Base-by-base conservation (phyloP, 2,888 invertebrate species). In the Elysia crispata region DNA sequence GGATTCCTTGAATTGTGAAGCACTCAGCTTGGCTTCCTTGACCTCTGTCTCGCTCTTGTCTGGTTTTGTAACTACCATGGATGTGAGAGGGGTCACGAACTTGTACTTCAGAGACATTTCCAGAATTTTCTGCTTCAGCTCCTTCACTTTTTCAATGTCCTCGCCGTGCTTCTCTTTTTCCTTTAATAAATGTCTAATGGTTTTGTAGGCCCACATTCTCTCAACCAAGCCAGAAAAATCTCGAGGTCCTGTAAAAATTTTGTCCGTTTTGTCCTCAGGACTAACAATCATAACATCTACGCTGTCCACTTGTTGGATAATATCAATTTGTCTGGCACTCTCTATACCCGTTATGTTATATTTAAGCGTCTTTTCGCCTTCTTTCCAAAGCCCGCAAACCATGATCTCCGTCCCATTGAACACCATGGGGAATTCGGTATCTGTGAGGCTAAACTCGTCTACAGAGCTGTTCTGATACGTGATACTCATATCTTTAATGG, bases 1-100 rank as follows among this genome's bases (percentile, higher is more conserved):
- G n/a, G n/a, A n/a, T n/a, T n/a, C n/a, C n/a, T n/a, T n/a, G 11
- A 11, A 41, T 6, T 41, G 41, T 41, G 11, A 41, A 41, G 41
- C 41, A 41, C 41, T 11, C 11, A 41, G 11, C 41, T 41, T 41
- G 3, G 41, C 41, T 41, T 41, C 41, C 41, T 41, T 41, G 41
- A 41, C 11, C 11, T 41, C 41, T 6, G 41, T 77, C 15, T 80
- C 80, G 18, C 82, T 82, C 23, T 85, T 83, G 50, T 87, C 85
- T 1, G 88, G 89, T 86, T 95, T 95, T 8, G 95, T 95, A 1
- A 95, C 95, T 30, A 95, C 95, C 86, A 95, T 92, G 0, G 95
- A 95, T 5, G 95, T 95, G 79, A 95, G 92, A 8, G 95, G 94
- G 0, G 95, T 95, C 18, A 95, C 95, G 89, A 95, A 95, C 73